phyloP scores from a whole-genome alignment of 2,888 invertebrate genomes.

The Caenorhabditis angaria region DNA sequence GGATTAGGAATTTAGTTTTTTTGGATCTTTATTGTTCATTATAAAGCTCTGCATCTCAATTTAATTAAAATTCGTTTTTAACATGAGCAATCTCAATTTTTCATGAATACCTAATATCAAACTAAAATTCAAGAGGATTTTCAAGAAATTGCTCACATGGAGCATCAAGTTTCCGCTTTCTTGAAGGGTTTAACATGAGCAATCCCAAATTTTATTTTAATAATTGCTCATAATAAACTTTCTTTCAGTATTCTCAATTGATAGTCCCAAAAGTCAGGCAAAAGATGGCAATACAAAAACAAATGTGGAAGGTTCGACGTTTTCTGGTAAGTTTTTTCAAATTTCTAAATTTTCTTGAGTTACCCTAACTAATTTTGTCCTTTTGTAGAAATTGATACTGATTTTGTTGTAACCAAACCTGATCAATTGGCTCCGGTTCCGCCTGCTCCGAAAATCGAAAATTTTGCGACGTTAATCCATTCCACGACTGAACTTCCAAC shows the following conservation, averaged over 20 bases:
- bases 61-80: neutral
- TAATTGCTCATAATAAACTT: neutral
- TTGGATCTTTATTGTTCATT: neutral
- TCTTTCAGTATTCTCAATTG: conserved; percentile 53
- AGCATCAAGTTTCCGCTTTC: neutral
- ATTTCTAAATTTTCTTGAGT: conserved; percentile 1
- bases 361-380: conserved; percentile 2
- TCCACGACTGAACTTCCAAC: neutral
- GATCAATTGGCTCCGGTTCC: conserved; percentile 8
- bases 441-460: neutral
- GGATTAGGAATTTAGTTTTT: neutral
- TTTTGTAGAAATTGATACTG: conserved; percentile 11
- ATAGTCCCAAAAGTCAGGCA: conserved; percentile 23
- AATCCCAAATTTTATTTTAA: neutral
- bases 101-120: neutral
- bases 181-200: neutral
- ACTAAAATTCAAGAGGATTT: neutral
- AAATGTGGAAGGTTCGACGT: neutral
- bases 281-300: conserved; percentile 44
- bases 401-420: conserved; percentile 16
- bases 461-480: neutral
- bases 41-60: neutral
- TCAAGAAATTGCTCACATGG: neutral
- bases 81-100: neutral
- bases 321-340: conserved; percentile 7